These are phyloP conservation scores for Schizaphis graminum DNA, from an alignment of 2,888 invertebrate species.

Conservation along the genomic window DNA sequence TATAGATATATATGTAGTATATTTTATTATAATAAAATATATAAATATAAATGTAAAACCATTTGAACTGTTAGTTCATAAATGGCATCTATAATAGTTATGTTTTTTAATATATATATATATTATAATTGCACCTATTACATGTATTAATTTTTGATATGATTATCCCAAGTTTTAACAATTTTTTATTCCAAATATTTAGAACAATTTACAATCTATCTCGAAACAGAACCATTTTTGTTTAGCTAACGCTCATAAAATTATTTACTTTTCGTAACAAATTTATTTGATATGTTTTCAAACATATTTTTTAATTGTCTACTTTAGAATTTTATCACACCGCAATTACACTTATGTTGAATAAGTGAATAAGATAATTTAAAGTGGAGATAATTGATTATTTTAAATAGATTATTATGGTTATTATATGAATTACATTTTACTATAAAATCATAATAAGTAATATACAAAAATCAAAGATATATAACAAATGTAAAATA, in stretches of 20 bases:
- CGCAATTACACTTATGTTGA: not conserved
- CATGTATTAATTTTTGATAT: not conserved
- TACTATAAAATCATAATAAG: not conserved
- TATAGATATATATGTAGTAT: not conserved
- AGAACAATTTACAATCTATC: not conserved
- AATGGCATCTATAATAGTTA: not conserved
- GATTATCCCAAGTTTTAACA: not conserved
- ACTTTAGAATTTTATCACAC: not conserved
- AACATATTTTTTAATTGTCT: not conserved
- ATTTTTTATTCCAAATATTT: not conserved
- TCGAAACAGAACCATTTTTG: not conserved
- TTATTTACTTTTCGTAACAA: not conserved
- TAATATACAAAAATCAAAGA: not conserved
- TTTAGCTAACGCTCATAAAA: not conserved
- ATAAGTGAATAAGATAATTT: not conserved
- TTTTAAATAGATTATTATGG: not conserved
- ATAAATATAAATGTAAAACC: not conserved
- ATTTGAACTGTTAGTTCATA: not conserved
- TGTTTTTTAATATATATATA: not conserved
- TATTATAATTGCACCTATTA: not conserved
- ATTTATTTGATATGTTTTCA: not conserved
- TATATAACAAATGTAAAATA: not conserved
- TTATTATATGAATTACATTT: not conserved
- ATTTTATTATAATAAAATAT: not conserved
- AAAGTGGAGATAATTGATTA: not conserved